A percentile compares a stretch with the other conserved stretches of the same genome.
Conservation (phyloP, 2,797 vertebrate genomes). For the Argyrosomus regius region DNA sequence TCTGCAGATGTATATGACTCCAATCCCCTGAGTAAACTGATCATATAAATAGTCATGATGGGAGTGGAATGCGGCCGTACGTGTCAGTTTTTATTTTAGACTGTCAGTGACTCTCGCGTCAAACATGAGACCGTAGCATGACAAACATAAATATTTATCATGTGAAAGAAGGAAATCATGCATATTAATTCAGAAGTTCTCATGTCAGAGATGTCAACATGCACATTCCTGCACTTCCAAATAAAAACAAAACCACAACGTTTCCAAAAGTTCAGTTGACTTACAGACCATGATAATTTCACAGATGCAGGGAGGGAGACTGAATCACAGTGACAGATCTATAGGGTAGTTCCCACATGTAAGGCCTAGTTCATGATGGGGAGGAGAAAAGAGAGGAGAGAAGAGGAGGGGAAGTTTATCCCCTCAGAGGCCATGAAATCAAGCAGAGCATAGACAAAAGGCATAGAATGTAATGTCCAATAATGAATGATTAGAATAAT, state of each 20-base stretch:
- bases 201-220: constrained; percentile 42
- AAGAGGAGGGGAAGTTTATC: not conserved
- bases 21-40: constrained; percentile 2
- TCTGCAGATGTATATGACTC: constrained; percentile 8
- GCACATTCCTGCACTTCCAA: constrained; percentile 50
- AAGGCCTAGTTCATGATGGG: not conserved
- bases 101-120: constrained; percentile 30
- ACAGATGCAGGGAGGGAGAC: constrained; percentile 1
- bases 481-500: not conserved
- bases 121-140: constrained; percentile 28
- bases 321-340: constrained; percentile 21
- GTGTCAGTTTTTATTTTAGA: constrained; percentile 14
- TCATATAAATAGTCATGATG: constrained; percentile 22
- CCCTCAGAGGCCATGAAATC: not conserved
- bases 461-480: not conserved
- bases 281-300: not conserved
- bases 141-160: constrained; percentile 56
- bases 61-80: not conserved
- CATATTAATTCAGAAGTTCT: constrained; percentile 57
- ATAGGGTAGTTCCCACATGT: not conserved
- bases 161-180: constrained; percentile 51
- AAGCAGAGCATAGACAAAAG: not conserved
- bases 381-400: not conserved
- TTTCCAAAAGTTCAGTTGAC: constrained; percentile 33
- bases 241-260: constrained; percentile 46